phyloP scores from a whole-genome alignment of 2,113 vertebrate species.

The Erythrolamprus reginae region DNA sequence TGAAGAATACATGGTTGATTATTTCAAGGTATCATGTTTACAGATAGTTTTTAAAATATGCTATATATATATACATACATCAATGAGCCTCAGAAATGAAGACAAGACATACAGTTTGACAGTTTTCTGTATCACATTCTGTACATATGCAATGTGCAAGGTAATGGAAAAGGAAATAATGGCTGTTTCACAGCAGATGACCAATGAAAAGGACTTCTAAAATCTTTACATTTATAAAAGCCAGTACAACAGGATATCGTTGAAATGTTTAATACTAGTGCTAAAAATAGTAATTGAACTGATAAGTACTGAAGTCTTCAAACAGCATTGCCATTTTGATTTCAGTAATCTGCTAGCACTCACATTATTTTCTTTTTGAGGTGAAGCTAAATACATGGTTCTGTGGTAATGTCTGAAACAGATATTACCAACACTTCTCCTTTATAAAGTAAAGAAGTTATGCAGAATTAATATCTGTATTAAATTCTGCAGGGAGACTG shows the following conservation, averaged over 20 bases:
- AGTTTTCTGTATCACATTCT: not conserved
- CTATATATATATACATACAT: not conserved
- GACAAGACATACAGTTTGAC: not conserved
- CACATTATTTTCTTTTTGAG: not conserved
- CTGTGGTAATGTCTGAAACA: not conserved
- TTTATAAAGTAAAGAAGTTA: not conserved
- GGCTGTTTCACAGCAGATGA: constrained; percentile 4
- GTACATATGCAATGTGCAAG: rapidly evolving
- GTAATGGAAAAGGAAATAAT: constrained; percentile 7
- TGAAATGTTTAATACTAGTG: constrained; percentile 19
- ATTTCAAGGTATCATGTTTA: not conserved
- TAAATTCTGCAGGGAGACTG: not conserved
- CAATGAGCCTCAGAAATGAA: not conserved
- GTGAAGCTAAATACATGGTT: not conserved
- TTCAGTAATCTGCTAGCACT: not conserved
- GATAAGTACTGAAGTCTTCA: not conserved
- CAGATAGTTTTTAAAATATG: not conserved
- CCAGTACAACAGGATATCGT: not conserved
- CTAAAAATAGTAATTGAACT: constrained; percentile 5
- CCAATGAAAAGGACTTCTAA: constrained; percentile 24
- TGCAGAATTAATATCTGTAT: not conserved
- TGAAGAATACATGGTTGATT: not conserved
- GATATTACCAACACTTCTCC: not conserved
- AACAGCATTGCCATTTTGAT: not conserved
- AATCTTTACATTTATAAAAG: constrained; percentile 30